Base-by-base conservation (phyloP, 2,888 invertebrate species). In the Thereva nobilitata region DNA sequence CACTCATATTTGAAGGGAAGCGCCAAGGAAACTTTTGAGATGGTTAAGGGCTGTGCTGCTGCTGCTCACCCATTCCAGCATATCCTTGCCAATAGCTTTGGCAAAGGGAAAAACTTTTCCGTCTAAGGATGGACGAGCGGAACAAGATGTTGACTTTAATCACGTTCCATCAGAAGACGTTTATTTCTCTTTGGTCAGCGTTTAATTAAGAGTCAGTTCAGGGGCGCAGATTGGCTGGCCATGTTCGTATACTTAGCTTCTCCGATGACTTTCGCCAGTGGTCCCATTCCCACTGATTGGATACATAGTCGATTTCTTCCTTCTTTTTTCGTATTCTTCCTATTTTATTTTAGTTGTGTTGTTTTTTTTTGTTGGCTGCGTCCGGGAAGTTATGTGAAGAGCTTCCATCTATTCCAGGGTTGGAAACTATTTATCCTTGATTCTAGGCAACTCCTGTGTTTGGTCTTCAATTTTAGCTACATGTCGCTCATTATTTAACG, bases 121-220 rank as follows among this genome's bases (percentile, higher is more conserved):
- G 67, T 67, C 52, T 59, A 23, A 23, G 23, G 23, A 68, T 67
- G 61, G 65, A 67, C 47, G 57, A 66, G 67, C 59, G 64, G 67
- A 66, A 68, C 70, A 71, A 71, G 68, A 71, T 71, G 70, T 71
- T 71, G 68, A 68, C 69, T 71, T 70, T 68, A 70, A 71, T 71
- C 71, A 71, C 71, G 71, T 71, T 67, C 68, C 69, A 68, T 68
- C 68, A 68, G 64, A 69, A 70, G 69, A 69, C 68, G 70, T 68
- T 61, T 68, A 68, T 67, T 65, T 67, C 66, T 67, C 67, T 68
- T 68, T 66, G 67, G 66, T 70, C 70, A 67, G 67, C 70, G 67
- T 70, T 70, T 70, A 70, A 70, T 70, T 70, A 70, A 67, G 67
- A 70, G 70, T 70, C 70, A 70, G 66, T 67, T 68, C 70, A 70